phyloP scores from a whole-genome alignment of 2,797 vertebrate species.

The Aplochiton taeniatus region DNA sequence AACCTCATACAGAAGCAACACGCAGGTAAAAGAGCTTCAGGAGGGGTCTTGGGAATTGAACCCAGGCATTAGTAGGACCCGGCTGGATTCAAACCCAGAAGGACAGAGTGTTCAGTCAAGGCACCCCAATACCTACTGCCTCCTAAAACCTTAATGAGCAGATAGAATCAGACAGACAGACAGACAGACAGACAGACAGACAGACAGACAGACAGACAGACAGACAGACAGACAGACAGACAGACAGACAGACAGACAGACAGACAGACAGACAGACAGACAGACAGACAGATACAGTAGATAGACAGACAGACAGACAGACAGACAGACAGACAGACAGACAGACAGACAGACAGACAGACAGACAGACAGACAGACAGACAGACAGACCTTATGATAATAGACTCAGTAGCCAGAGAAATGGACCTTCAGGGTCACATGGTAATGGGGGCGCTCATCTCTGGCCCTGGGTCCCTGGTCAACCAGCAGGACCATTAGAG shows the following conservation, averaged over 20 bases:
- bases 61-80: no score
- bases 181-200: conserved; percentile 3
- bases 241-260: conserved; percentile 1
- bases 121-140: no score
- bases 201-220: neutral
- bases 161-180: neutral
- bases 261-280: neutral
- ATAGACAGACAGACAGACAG: neutral
- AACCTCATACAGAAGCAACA: no score
- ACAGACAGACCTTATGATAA: neutral
- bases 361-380: conserved; percentile 12
- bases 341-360: conserved; percentile 18
- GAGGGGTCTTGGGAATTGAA: no score
- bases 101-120: no score
- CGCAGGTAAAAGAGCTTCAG: no score
- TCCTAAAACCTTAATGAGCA: no score
- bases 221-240: neutral
- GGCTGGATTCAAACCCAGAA: no score
- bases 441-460: no score
- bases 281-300: neutral
- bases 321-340: neutral
- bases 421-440: no score
- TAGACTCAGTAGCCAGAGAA: no score
- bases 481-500: conserved; percentile 32
- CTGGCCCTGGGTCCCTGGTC: conserved; percentile 21